phyloP scores from a whole-genome alignment of 2,797 vertebrate genomes.

The Darevskia nairensis region DNA sequence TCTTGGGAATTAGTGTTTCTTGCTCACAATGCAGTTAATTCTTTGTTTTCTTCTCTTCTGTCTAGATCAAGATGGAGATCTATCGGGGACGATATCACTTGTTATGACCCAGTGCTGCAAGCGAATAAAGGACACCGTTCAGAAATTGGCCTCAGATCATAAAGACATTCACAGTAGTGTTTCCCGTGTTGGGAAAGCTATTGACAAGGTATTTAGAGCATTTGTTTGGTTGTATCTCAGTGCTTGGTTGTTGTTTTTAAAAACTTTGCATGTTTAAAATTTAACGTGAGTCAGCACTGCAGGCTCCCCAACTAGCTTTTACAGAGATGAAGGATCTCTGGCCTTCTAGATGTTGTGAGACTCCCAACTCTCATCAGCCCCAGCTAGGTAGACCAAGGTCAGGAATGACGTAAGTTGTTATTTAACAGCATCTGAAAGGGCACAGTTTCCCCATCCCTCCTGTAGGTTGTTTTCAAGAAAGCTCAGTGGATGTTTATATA shows the following conservation, averaged over 20 bases:
- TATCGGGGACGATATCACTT: slow-evolving; percentile 86
- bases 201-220: slow-evolving; percentile 82
- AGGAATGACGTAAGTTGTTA: no score
- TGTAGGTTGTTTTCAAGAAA: no score
- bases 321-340: no score
- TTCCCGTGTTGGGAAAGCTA: slow-evolving; percentile 87
- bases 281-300: background rate
- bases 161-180: slow-evolving; percentile 89
- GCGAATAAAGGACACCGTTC: slow-evolving; percentile 87
- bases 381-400: no score
- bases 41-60: slow-evolving; percentile 51
- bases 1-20: background rate
- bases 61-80: slow-evolving; percentile 83
- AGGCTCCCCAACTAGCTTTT: no score
- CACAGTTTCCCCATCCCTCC: no score
- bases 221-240: background rate
- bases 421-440: no score
- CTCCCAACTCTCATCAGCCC: no score
- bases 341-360: no score
- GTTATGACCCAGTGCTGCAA: slow-evolving; percentile 88
- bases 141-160: slow-evolving; percentile 86
- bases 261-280: background rate
- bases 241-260: background rate
- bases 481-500: no score
- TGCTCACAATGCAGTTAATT: slow-evolving; percentile 28